phyloP scores from a whole-genome alignment of 2,888 invertebrate species.

The Tridacna gigas region DNA sequence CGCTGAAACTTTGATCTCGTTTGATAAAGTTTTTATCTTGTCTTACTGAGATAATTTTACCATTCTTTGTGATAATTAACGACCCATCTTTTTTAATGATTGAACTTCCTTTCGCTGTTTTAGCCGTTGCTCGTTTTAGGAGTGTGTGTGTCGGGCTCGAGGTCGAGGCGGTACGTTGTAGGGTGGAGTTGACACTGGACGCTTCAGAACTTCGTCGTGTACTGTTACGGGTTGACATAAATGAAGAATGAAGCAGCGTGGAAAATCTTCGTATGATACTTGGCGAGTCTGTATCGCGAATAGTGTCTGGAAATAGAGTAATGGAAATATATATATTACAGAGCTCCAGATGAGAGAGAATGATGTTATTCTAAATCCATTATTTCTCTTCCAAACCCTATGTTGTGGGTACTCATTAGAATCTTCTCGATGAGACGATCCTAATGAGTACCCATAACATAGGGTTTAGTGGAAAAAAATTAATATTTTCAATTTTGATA shows the following conservation, averaged over 20 bases:
- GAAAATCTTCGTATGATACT: slow-evolving; percentile 59
- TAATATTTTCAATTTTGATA: no score
- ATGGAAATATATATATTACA: neutral
- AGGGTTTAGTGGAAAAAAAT: no score
- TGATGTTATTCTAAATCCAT: no score
- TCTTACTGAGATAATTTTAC: slow-evolving; percentile 78
- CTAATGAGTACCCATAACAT: no score
- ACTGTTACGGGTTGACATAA: slow-evolving; percentile 44
- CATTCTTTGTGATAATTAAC: slow-evolving; percentile 78
- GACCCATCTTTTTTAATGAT: slow-evolving; percentile 77
- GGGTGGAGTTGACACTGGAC: slow-evolving; percentile 39
- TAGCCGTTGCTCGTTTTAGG: slow-evolving; percentile 66
- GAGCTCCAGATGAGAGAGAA: no score
- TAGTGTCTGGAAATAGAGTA: slow-evolving; percentile 47
- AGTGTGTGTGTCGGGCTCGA: slow-evolving; percentile 63
- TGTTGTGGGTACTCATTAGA: no score
- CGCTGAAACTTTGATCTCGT: slow-evolving; percentile 55
- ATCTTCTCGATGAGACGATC: no score
- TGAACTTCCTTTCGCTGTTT: slow-evolving; percentile 73
- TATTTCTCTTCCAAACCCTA: no score
- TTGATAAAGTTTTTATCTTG: slow-evolving; percentile 58
- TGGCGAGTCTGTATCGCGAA: slow-evolving; percentile 58
- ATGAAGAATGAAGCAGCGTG: slow-evolving; percentile 56
- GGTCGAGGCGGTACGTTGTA: slow-evolving; percentile 32
- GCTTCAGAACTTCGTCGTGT: slow-evolving; percentile 52